Evolutionary conservation across 2,888 invertebrate species (phyloP).

Genomic region (Auanema freiburgensis): DNA sequence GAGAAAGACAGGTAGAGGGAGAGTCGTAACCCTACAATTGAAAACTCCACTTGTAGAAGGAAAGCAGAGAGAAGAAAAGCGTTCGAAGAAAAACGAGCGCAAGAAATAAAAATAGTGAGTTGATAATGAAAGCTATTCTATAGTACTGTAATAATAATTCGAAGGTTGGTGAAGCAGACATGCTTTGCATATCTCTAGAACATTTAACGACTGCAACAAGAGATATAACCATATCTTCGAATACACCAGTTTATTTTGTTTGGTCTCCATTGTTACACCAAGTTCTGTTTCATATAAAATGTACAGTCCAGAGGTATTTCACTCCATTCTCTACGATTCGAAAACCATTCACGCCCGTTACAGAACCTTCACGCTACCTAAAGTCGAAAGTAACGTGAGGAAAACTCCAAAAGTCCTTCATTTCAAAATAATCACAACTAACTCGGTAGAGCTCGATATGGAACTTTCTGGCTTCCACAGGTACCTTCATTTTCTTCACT

Average conservation of each 20-base stretch:
- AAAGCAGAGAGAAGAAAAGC: conserved; percentile 8
- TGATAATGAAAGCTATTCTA: too few relatives aligned
- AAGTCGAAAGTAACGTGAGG: conserved; percentile 1
- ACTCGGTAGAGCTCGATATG: conserved; percentile 31
- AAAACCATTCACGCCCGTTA: not conserved
- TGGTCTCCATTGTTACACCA: conserved; percentile 47
- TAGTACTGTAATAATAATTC: not conserved
- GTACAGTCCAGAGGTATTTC: conserved; percentile 15
- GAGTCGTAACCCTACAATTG: too few relatives aligned
- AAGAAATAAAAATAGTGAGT: conserved; percentile 6
- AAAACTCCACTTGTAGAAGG: too few relatives aligned
- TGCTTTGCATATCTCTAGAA: conserved; percentile 11
- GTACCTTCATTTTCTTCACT: conserved; percentile 9
- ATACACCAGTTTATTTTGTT: conserved; percentile 24
- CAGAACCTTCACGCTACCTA: conserved; percentile 5
- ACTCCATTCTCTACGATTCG: conserved; percentile 1
- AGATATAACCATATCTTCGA: conserved; percentile 14
- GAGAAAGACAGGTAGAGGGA: conserved; percentile 21
- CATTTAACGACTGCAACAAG: conserved; percentile 4
- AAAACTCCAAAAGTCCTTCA: conserved; percentile 12
- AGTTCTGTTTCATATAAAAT: conserved; percentile 24
- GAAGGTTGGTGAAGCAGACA: conserved; percentile 11
- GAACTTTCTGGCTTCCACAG: conserved; percentile 34
- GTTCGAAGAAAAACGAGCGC: conserved; percentile 10
- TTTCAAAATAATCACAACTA: conserved; percentile 15